Conservation (phyloP, 2,888 invertebrate species). For the Callyntrura sp. region DNA sequence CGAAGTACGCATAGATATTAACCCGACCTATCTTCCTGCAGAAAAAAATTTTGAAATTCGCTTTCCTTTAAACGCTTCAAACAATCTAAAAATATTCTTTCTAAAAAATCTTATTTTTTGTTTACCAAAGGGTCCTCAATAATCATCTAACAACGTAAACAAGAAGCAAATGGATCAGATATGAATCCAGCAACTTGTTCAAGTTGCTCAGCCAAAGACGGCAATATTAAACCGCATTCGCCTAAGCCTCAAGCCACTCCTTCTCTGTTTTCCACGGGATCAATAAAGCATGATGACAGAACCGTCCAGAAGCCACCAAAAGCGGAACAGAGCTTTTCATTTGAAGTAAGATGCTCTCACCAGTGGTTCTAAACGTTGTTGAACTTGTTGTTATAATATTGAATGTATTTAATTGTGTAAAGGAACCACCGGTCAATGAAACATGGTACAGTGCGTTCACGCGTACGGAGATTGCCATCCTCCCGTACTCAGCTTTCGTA, state of each 20-base stretch:
- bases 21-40: too few relatives aligned
- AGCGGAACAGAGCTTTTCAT: constrained; percentile 81
- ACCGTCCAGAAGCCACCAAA: constrained; percentile 82
- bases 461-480: constrained; percentile 89
- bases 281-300: constrained; percentile 70
- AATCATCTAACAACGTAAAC: too few relatives aligned
- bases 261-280: constrained; percentile 70
- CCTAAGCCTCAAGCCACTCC: constrained; percentile 72
- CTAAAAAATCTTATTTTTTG: too few relatives aligned
- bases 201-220: constrained; percentile 65
- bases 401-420: not conserved
- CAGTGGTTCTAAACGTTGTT: not conserved
- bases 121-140: too few relatives aligned
- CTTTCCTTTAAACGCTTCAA: too few relatives aligned
- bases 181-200: constrained; percentile 67
- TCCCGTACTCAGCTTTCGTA: constrained; percentile 70
- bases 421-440: constrained; percentile 89
- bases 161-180: constrained; percentile 54
- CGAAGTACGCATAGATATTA: too few relatives aligned
- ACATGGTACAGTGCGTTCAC: constrained; percentile 93
- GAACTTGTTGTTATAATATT: constrained; percentile 4
- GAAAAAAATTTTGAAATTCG: too few relatives aligned
- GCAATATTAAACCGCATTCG: constrained; percentile 68
- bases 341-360: constrained; percentile 78
- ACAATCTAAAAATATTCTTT: too few relatives aligned